Base-by-base conservation (phyloP, 2,113 vertebrate genomes). In the Phodopus roborovskii region DNA sequence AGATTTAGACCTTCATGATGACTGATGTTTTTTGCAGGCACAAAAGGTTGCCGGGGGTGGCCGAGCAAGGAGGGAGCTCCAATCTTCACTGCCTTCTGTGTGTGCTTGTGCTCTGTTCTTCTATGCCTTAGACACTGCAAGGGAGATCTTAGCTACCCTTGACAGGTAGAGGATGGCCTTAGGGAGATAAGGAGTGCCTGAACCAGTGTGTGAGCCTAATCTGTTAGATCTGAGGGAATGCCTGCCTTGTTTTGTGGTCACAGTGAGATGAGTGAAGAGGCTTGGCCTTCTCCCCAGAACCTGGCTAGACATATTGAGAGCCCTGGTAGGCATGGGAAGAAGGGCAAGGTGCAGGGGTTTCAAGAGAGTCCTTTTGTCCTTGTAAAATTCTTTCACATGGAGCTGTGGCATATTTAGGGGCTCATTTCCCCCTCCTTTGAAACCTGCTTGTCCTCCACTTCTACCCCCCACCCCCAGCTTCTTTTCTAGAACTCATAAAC, bases 401-500 rank as follows among this genome's bases (percentile, higher is more conserved):
- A 78, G 24, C 24, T 85, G 45, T 28, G 90, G 82, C 77, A 42
- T 75, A 77, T 48, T 92, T 48, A 50, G 39, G 17, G 5, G 3
- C 3, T 68, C 28, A 8, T 17, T 88, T 92, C 73, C 66, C 13
- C 60, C 26, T 20, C 39, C 53, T 50, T 73, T 83, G 11, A 70
- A 84, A 15, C 2, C n/a, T 45, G 36, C 24, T 50, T 64, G 36
- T 91, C 26, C 39, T 13, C 74, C 9, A 13, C 13, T 15, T 56
- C 13, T 15, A 45, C 4, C 8, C 66, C 13, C 11, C 1, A 9
- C 50, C 1, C n/a, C 33, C 60, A 77, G n/a, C 28, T 42, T 92
- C 81, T 68, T 95, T 92, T 78, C 85, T 87, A 96, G 82, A 92
- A 88, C 62, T 91, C 30, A 71, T 89, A 53, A 88, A 85, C 10